These are phyloP conservation scores for Saimiri boliviensis DNA, from an alignment of 2,113 vertebrate genomes.

Conservation along the genomic window DNA sequence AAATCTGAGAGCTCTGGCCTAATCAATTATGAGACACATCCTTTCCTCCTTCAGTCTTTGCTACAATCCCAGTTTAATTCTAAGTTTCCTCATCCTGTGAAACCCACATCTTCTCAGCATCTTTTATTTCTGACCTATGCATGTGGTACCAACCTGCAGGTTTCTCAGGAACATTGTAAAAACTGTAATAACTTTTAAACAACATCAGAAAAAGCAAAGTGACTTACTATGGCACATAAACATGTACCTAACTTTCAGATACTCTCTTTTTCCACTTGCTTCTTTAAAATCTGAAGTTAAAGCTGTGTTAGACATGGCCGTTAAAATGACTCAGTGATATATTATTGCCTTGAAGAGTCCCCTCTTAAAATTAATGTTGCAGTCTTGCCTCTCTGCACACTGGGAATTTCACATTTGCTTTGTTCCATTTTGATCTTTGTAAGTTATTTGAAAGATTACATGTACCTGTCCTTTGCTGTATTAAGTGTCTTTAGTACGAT, in stretches of 20 bases:
- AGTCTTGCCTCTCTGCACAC: neutral
- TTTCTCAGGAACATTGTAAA: neutral
- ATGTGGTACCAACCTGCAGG: neutral
- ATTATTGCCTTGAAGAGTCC: neutral
- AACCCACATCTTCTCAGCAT: neutral
- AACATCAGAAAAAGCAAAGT: neutral
- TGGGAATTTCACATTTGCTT: neutral
- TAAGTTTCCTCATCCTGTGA: neutral
- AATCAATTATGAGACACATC: neutral
- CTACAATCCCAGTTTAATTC: neutral
- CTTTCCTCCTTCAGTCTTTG: neutral
- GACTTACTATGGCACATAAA: neutral
- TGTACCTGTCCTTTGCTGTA: neutral
- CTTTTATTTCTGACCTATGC: neutral
- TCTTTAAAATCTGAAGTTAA: neutral
- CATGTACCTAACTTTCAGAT: neutral
- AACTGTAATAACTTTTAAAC: neutral
- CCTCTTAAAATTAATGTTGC: constrained; percentile 30
- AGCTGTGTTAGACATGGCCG: neutral
- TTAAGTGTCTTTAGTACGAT: constrained; percentile 15
- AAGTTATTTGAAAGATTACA: constrained; percentile 44
- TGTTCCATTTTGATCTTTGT: constrained; percentile 32
- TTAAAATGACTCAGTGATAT: constrained; percentile 28
- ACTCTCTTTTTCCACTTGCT: neutral
- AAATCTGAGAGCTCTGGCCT: neutral